Percentiles rank a stretch among this genome's conserved stretches.
These are phyloP conservation scores for Periophthalmus magnuspinnatus DNA, from an alignment of 2,797 vertebrate genomes.

Conservation along the genomic window DNA sequence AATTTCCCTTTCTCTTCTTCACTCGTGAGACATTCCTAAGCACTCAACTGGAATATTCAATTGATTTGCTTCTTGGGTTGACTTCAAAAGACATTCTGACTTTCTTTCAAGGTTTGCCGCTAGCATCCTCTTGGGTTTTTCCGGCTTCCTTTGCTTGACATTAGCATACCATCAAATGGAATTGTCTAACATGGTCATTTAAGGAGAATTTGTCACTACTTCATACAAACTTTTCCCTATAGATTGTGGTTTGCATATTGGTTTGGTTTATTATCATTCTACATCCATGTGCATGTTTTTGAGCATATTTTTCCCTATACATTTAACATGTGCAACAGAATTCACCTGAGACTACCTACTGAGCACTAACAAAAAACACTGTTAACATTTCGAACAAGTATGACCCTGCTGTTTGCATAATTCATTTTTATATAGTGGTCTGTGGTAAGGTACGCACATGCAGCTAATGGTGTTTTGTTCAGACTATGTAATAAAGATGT, in stretches of 20 bases:
- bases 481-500: too few species aligned
- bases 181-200: conserved; percentile 51
- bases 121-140: conserved; percentile 41
- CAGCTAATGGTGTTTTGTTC: not conserved
- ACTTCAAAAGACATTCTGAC: conserved; percentile 45
- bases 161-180: conserved; percentile 56
- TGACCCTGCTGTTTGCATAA: not conserved
- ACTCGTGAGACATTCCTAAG: conserved; percentile 37
- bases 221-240: conserved; percentile 17
- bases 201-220: conserved; percentile 38
- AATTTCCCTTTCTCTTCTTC: conserved; percentile 23
- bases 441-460: not conserved
- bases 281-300: not conserved
- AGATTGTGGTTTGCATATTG: not conserved
- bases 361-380: not conserved
- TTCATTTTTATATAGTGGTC: not conserved
- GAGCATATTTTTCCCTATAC: not conserved
- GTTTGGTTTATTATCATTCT: conserved; percentile 12
- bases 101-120: conserved; percentile 23
- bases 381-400: not conserved
- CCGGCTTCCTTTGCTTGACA: conserved; percentile 11
- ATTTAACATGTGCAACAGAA: not conserved
- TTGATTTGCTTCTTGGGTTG: conserved; percentile 37
- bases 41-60: conserved; percentile 46
- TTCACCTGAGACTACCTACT: not conserved